A percentile compares a stretch with the other conserved stretches of the same genome.
Evolutionary conservation across 2,113 vertebrate genomes (phyloP).

Genomic region (Sturnira hondurensis): DNA sequence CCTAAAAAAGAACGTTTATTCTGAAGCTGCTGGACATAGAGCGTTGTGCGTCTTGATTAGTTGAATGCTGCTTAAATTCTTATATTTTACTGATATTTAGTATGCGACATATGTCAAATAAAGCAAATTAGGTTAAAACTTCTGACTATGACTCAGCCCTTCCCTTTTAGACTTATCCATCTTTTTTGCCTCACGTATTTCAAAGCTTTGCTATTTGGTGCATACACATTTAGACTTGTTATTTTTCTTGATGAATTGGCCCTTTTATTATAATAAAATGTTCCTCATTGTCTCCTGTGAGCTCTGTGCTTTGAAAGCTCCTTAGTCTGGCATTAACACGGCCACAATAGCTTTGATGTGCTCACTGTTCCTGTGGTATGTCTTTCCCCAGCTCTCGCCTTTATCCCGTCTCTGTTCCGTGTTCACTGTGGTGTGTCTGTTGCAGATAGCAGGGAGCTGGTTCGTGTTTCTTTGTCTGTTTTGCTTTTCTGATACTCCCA

Average conservation of each 20-base stretch:
- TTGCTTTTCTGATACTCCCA: conserved; percentile 9
- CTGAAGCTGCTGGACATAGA: neutral
- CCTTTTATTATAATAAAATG: neutral
- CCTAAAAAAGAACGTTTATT: neutral
- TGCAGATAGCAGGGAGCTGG: neutral
- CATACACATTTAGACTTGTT: neutral
- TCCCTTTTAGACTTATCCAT: neutral
- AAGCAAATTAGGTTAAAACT: neutral
- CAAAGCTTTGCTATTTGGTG: neutral
- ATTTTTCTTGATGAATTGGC: neutral
- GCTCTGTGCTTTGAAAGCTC: neutral
- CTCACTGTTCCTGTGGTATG: neutral
- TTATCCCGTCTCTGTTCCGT: neutral
- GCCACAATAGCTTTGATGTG: neutral
- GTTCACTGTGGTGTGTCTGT: neutral
- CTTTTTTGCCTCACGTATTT: neutral
- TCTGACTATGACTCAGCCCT: neutral
- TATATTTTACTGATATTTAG: neutral
- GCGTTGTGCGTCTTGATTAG: neutral
- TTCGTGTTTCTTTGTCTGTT: neutral
- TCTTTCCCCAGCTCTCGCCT: neutral
- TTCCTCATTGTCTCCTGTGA: neutral
- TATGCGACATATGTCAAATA: neutral
- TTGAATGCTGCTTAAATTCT: neutral
- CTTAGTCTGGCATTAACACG: neutral